These are phyloP conservation scores for Drosophila saltans DNA, from an alignment of 1,140 invertebrate species.

Conservation along the genomic window DNA sequence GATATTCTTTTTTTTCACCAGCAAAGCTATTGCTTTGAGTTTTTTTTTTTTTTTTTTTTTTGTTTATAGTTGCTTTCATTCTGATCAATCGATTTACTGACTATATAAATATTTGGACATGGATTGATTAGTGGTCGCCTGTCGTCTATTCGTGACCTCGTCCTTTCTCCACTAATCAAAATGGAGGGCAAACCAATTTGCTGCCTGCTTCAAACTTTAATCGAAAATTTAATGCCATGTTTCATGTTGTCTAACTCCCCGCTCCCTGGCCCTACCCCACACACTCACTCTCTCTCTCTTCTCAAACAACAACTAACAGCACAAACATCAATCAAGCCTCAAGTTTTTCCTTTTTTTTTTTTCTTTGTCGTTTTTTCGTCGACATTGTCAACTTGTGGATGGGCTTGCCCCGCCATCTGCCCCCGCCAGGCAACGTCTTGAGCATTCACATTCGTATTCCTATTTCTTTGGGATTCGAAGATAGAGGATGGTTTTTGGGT, in stretches of 20 bases:
- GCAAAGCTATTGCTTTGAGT: neutral
- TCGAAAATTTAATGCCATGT: conserved; percentile 71
- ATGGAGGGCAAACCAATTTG: conserved; percentile 59
- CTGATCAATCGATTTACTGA: neutral
- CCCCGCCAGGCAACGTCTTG: conserved; percentile 55
- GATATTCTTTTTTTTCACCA: neutral
- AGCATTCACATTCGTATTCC: conserved; percentile 49
- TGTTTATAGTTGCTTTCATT: neutral
- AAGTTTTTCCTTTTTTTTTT: conserved; percentile 53
- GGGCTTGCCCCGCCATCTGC: conserved; percentile 1
- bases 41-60: neutral
- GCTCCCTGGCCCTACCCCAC: neutral
- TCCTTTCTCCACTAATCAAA: conserved; percentile 22
- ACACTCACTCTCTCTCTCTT: neutral
- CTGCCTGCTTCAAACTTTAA: conserved; percentile 66
- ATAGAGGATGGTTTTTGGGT: neutral
- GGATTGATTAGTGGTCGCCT: conserved; percentile 42
- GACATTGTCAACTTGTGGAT: conserved; percentile 60
- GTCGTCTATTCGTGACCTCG: conserved; percentile 17
- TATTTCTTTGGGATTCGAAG: conserved; percentile 56
- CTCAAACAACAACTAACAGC: conserved; percentile 76
- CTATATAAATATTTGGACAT: conserved; percentile 50
- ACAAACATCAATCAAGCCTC: conserved; percentile 77
- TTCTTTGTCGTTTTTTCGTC: conserved; percentile 33
- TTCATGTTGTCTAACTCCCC: conserved; percentile 1